These are phyloP conservation scores for Orchestes rusci DNA, from an alignment of 2,888 invertebrate genomes.

Conservation along the genomic window DNA sequence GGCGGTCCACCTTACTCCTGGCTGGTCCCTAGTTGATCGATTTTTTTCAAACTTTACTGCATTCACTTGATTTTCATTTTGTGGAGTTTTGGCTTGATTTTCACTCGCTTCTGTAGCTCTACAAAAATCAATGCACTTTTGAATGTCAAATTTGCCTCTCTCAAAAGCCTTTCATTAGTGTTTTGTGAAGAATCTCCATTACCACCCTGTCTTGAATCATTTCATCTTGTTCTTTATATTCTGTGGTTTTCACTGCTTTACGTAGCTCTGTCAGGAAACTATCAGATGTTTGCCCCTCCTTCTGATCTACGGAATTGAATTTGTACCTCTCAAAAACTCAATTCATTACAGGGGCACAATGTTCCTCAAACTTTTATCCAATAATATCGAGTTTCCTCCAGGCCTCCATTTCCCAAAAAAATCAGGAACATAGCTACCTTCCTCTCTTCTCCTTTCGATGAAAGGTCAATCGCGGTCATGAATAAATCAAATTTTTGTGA, in stretches of 20 bases:
- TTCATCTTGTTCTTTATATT: slow-evolving; percentile 27
- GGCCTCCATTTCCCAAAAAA: slow-evolving; percentile 1
- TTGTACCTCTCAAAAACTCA: slow-evolving; percentile 19
- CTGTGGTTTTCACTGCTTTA: slow-evolving; percentile 28
- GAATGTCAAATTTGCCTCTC: slow-evolving; percentile 25
- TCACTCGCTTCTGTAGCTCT: slow-evolving; percentile 25
- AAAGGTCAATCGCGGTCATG: slow-evolving; percentile 3
- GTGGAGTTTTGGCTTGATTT: slow-evolving; percentile 24
- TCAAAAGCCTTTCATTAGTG: slow-evolving; percentile 25
- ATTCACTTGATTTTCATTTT: slow-evolving; percentile 9
- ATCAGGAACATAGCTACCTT: slow-evolving; percentile 6
- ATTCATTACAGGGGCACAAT: slow-evolving; percentile 17
- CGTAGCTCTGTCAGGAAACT: slow-evolving; percentile 29
- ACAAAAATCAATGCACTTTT: slow-evolving; percentile 26
- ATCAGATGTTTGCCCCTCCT: slow-evolving; percentile 30
- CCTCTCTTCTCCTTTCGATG: slow-evolving; percentile 4
- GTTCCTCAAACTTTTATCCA: slow-evolving; percentile 8
- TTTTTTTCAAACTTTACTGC: too few relatives aligned
- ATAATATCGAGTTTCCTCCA: too few relatives aligned
- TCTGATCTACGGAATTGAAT: slow-evolving; percentile 29
- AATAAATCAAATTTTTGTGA: slow-evolving; percentile 8
- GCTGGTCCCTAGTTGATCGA: too few relatives aligned
- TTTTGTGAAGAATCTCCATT: slow-evolving; percentile 26
- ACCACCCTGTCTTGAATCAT: slow-evolving; percentile 30
- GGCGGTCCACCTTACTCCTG: too few relatives aligned